Percentiles rank a stretch among this genome's conserved stretches.
Evolutionary conservation across 1,140 invertebrate species (phyloP).

Genomic region (Steinernema feltiae): DNA sequence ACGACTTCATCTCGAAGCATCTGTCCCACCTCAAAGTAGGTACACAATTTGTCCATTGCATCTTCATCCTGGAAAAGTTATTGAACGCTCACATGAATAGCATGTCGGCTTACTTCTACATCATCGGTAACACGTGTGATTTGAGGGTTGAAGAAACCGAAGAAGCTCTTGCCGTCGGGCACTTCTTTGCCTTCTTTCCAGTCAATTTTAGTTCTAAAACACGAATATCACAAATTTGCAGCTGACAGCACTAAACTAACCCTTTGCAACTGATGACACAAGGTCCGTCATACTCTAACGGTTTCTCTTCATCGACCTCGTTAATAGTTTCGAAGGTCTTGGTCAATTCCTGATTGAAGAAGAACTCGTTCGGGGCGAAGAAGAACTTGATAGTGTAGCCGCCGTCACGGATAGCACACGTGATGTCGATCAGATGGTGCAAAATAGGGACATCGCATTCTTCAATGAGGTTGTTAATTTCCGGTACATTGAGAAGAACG

Average conservation of each 20-base stretch:
- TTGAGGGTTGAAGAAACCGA: constrained; percentile 95
- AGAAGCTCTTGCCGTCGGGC: constrained; percentile 90
- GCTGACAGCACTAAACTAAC: no score
- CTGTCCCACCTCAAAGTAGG: constrained; percentile 63
- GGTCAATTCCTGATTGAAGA: constrained; percentile 81
- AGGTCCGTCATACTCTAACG: constrained; percentile 92
- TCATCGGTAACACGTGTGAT: no score
- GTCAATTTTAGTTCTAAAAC: constrained; percentile 77
- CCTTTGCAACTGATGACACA: no score
- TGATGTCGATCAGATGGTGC: constrained; percentile 81
- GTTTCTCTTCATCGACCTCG: constrained; percentile 78
- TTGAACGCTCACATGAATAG: constrained; percentile 24
- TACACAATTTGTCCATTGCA: constrained; percentile 46
- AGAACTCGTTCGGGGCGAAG: constrained; percentile 89
- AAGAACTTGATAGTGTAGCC: constrained; percentile 77
- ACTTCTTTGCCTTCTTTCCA: constrained; percentile 96
- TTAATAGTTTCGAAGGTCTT: constrained; percentile 93
- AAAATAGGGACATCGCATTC: constrained; percentile 90
- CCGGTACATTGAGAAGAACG: constrained; percentile 86
- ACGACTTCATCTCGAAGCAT: constrained; percentile 61
- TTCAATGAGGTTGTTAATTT: constrained; percentile 73
- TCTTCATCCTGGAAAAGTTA: constrained; percentile 17
- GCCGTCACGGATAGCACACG: constrained; percentile 48
- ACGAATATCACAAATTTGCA: no score
- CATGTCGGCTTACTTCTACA: no score